A percentile compares a stretch with the other conserved stretches of the same genome.
These are phyloP conservation scores for Cairina moschata DNA, from an alignment of 2,113 vertebrate species.

Conservation along the genomic window DNA sequence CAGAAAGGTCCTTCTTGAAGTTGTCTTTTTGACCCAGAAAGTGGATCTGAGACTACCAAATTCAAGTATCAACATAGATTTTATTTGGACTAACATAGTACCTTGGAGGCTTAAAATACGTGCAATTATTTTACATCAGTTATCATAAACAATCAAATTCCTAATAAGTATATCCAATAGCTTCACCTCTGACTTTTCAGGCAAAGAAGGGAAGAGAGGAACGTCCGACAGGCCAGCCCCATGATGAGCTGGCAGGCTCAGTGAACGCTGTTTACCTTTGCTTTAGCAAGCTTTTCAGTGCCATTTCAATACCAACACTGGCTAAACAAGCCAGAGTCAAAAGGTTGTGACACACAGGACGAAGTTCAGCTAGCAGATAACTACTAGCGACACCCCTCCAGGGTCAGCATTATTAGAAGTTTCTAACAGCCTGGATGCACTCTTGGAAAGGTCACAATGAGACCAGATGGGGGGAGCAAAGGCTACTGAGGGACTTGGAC, in stretches of 20 bases:
- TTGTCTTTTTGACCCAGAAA: neutral
- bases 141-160: neutral
- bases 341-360: neutral
- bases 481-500: neutral
- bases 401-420: neutral
- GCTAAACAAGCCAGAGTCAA: neutral
- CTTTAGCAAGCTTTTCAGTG: neutral
- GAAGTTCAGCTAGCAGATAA: neutral
- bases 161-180: neutral
- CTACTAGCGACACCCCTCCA: neutral
- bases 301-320: neutral
- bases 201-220: neutral
- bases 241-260: neutral
- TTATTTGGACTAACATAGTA: neutral
- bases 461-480: neutral
- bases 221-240: neutral
- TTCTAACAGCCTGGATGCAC: neutral
- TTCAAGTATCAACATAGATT: neutral
- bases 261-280: neutral
- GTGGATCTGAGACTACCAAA: neutral
- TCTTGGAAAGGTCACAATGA: neutral
- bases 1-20: neutral
- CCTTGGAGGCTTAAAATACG: neutral
- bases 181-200: neutral
- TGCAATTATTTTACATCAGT: neutral